phyloP scores from a whole-genome alignment of 2,113 vertebrate genomes.

The Eulacestoma nigropectus region DNA sequence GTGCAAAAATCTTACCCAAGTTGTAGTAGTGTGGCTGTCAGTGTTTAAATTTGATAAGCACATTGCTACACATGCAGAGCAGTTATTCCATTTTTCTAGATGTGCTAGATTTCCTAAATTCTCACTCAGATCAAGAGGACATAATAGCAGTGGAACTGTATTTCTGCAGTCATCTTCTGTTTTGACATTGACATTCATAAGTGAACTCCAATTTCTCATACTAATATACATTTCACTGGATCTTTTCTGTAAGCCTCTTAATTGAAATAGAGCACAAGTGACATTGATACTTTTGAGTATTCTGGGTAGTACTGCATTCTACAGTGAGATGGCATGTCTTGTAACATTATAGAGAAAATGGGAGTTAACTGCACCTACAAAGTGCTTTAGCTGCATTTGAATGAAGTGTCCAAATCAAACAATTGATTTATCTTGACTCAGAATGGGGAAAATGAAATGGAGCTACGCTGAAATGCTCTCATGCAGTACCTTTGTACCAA shows the following conservation, averaged over 20 bases:
- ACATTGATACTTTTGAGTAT: background rate
- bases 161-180: background rate
- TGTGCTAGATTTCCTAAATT: background rate
- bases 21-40: rapidly evolving
- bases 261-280: background rate
- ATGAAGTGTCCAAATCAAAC: background rate
- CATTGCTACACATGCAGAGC: background rate
- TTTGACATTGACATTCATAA: background rate
- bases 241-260: background rate
- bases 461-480: background rate
- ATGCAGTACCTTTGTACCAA: background rate
- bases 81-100: background rate
- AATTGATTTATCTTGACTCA: background rate
- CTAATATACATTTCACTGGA: background rate
- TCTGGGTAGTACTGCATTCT: background rate
- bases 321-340: background rate
- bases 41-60: background rate
- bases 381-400: background rate
- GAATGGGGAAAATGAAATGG: background rate
- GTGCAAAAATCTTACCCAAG: background rate
- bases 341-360: background rate
- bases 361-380: background rate
- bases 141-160: background rate
- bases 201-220: background rate
- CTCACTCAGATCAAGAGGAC: background rate